Evolutionary conservation across 2,113 vertebrate species (phyloP).

Genomic region (Steatornis caripensis): DNA sequence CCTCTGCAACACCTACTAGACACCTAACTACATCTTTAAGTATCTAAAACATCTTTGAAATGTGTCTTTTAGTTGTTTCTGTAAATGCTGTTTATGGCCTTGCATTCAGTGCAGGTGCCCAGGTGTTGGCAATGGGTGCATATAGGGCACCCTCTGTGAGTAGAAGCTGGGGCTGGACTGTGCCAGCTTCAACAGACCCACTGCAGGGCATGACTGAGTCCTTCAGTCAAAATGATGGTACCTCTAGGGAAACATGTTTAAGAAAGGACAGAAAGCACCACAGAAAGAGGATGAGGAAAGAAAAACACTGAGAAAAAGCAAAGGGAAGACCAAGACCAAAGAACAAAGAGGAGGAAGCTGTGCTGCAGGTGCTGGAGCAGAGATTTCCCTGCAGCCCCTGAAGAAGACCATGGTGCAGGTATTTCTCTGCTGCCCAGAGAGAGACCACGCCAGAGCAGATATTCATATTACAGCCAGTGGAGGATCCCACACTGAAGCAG

Average conservation of each 20-base stretch:
- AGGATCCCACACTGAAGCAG: background rate
- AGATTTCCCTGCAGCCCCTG: background rate
- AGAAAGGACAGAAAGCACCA: background rate
- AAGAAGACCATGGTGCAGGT: background rate
- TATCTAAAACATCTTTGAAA: background rate
- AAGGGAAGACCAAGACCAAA: background rate
- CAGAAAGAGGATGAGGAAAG: background rate
- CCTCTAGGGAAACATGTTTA: background rate
- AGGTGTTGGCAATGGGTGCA: too few relatives aligned
- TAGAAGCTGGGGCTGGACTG: background rate
- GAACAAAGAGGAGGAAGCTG: background rate
- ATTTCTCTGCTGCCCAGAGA: background rate
- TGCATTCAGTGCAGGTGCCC: background rate
- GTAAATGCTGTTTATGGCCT: background rate
- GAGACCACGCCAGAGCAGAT: background rate
- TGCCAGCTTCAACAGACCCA: background rate
- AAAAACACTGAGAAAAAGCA: background rate
- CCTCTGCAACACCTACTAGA: too few relatives aligned
- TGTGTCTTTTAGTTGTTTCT: background rate
- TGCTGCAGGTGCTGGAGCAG: background rate
- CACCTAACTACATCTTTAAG: background rate
- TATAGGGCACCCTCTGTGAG: background rate
- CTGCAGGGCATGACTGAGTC: background rate
- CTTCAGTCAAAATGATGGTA: background rate
- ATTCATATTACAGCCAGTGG: background rate